A percentile compares a stretch with the other conserved stretches of the same genome.
Conservation (phyloP, 2,113 vertebrate species). For the Hemicordylus capensis region DNA sequence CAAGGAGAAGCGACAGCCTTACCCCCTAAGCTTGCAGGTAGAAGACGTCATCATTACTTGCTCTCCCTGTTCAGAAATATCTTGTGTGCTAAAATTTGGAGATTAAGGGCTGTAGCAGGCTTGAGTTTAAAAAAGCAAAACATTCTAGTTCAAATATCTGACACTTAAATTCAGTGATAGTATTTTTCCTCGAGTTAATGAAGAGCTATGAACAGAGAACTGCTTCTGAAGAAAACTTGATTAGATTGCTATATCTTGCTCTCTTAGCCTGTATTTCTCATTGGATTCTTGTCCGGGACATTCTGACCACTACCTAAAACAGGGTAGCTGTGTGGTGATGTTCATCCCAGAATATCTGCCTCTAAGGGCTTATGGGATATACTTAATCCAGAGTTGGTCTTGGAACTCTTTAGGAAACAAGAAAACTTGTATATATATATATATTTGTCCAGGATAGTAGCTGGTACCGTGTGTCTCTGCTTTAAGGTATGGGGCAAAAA, state of each 20-base stretch:
- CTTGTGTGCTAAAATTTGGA: not conserved
- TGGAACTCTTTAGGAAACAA: not conserved
- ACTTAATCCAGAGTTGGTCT: not conserved
- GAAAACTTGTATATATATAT: not conserved
- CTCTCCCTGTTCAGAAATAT: not conserved
- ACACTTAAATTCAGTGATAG: not conserved
- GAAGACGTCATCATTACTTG: not conserved
- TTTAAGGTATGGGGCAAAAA: not conserved
- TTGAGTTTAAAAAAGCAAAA: too few relatives aligned
- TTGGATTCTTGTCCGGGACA: not conserved
- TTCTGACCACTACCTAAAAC: not conserved
- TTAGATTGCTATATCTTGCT: not conserved
- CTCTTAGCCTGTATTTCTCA: not conserved
- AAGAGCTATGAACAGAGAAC: not conserved
- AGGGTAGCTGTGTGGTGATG: not conserved
- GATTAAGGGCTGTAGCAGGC: too few relatives aligned
- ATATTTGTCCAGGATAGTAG: not conserved
- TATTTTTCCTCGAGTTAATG: not conserved
- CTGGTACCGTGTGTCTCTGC: not conserved
- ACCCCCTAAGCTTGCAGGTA: not conserved
- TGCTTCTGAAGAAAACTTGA: not conserved
- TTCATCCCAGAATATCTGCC: not conserved
- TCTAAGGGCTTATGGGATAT: not conserved
- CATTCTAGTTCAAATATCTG: not conserved
- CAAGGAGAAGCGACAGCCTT: not conserved